Evolutionary conservation across 2,113 vertebrate species (phyloP).

Genomic region (Phoenicopterus ruber): DNA sequence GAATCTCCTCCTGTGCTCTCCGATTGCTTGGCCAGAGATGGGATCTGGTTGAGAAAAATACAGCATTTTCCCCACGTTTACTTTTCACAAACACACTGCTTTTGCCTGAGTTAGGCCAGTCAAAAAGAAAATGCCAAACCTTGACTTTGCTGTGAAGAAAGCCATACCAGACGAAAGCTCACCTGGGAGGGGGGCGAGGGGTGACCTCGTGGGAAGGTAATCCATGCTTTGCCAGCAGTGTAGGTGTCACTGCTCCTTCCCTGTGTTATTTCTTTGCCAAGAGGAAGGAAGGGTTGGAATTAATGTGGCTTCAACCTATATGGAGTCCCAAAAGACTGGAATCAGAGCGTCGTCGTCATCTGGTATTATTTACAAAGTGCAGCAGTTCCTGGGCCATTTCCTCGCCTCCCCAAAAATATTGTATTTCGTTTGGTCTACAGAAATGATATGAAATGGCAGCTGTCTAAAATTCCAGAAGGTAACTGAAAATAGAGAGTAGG

Average conservation of each 20-base stretch:
- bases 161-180: not conserved
- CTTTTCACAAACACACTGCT: not conserved
- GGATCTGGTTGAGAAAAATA: not conserved
- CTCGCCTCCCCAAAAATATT: not conserved
- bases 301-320: not conserved
- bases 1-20: not conserved
- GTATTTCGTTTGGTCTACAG: not conserved
- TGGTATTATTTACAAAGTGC: not conserved
- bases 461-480: not conserved
- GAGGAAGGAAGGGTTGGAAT: not conserved
- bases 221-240: not conserved
- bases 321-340: not conserved
- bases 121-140: not conserved
- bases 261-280: not conserved
- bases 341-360: fast-evolving
- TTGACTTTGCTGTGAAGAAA: not conserved
- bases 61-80: not conserved
- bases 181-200: not conserved
- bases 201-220: not conserved
- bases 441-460: not conserved
- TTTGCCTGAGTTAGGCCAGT: not conserved
- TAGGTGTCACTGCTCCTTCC: not conserved
- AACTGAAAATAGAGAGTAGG: not conserved
- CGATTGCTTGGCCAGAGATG: not conserved
- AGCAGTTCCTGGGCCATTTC: not conserved